Conservation (phyloP, 2,888 invertebrate genomes). For the Limnephilus lunatus region DNA sequence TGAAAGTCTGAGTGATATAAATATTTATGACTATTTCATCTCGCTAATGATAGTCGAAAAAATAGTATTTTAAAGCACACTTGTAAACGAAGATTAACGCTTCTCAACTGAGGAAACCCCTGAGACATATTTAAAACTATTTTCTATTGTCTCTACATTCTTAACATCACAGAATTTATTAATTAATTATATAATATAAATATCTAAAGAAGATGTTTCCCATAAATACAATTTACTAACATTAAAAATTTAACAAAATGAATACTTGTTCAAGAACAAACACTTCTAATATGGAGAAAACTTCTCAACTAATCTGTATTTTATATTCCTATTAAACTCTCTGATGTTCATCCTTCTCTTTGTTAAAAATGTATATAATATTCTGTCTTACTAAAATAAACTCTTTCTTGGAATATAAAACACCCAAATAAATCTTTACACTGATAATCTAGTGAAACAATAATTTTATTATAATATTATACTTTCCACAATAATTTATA, state of each 20-base stretch:
- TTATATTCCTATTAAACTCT: not conserved
- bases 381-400: not conserved
- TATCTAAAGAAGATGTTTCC: conserved; percentile 31
- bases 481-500: not conserved
- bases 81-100: conserved; percentile 7
- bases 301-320: not conserved
- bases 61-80: conserved; percentile 22
- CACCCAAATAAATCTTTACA: not conserved
- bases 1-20: conserved; percentile 22
- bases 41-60: conserved; percentile 3
- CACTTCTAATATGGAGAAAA: not conserved
- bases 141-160: conserved; percentile 65
- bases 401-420: not conserved
- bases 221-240: conserved; percentile 43
- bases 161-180: conserved; percentile 66
- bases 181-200: conserved; percentile 37
- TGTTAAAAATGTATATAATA: not conserved
- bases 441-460: not conserved
- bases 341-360: not conserved
- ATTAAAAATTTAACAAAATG: conserved; percentile 42
- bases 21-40: not conserved
- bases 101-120: conserved; percentile 16
- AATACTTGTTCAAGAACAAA: conserved; percentile 14
- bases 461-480: not conserved
- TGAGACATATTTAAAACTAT: conserved; percentile 48